These are phyloP conservation scores for Dryobotodes eremita DNA, from an alignment of 2,888 invertebrate species.

Conservation along the genomic window DNA sequence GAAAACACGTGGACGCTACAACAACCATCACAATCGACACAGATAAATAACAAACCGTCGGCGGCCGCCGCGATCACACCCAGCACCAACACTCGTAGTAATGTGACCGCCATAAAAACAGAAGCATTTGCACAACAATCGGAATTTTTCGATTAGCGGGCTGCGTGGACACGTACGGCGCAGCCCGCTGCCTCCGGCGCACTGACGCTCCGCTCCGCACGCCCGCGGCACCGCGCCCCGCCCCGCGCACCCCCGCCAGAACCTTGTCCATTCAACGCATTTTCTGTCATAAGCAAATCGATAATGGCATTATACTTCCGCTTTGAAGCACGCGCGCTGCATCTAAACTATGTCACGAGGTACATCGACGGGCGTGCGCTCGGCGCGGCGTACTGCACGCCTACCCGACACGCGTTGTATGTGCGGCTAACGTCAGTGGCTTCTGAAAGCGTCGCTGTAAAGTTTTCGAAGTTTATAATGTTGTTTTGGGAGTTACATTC, in stretches of 20 bases:
- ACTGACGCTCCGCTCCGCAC: constrained; percentile 76
- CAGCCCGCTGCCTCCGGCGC: constrained; percentile 86
- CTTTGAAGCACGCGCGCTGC: constrained; percentile 87
- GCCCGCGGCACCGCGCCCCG: constrained; percentile 63
- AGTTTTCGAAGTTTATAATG: constrained; percentile 61
- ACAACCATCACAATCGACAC: constrained; percentile 73
- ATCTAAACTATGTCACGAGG: constrained; percentile 84
- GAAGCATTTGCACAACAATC: constrained; percentile 92
- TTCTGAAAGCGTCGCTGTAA: constrained; percentile 55
- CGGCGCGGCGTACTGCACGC: constrained; percentile 21
- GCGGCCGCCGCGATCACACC: constrained; percentile 89
- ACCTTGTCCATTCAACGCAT: constrained; percentile 89
- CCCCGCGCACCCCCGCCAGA: constrained; percentile 70
- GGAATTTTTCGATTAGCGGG: constrained; percentile 86
- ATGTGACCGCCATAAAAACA: constrained; percentile 95
- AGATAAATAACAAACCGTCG: constrained; percentile 83
- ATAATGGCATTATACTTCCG: constrained; percentile 91
- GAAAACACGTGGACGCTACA: constrained; percentile 82
- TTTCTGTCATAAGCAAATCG: constrained; percentile 90
- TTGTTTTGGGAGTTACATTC: constrained; percentile 41
- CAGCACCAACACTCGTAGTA: constrained; percentile 92
- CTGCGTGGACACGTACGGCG: constrained; percentile 85
- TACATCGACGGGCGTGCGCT: constrained; percentile 66
- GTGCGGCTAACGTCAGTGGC: constrained; percentile 43
- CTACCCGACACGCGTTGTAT: constrained; percentile 47